Evolutionary conservation across 2,888 invertebrate genomes (phyloP).

Genomic region (Conops quadrifasciatus): DNA sequence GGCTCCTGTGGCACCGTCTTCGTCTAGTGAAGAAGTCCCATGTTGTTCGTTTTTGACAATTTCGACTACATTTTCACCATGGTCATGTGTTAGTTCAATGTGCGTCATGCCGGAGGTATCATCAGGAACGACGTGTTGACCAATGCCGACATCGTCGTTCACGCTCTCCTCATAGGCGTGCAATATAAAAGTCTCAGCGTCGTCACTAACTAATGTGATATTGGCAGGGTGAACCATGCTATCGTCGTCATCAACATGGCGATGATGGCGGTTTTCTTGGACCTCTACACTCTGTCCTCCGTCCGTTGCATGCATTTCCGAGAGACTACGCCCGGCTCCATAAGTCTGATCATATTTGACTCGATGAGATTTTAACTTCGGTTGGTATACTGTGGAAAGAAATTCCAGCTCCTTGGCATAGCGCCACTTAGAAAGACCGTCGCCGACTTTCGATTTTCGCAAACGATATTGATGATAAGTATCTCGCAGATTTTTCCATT

Average conservation of each 20-base stretch:
- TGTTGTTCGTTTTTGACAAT: conserved; percentile 54
- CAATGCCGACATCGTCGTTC: conserved; percentile 53
- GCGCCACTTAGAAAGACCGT: conserved; percentile 60
- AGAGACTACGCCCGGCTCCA: conserved; percentile 25
- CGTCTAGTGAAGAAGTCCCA: conserved; percentile 51
- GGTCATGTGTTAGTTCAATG: conserved; percentile 48
- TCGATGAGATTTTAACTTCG: conserved; percentile 60
- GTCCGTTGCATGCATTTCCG: not conserved
- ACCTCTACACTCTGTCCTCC: not conserved
- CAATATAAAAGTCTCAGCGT: conserved; percentile 56
- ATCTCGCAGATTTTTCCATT: conserved; percentile 62
- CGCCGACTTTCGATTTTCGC: conserved; percentile 57
- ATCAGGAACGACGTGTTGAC: conserved; percentile 49
- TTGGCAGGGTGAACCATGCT: conserved; percentile 46
- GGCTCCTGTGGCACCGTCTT: conserved; percentile 51
- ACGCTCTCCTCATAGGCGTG: conserved; percentile 58
- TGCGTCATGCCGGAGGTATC: conserved; percentile 50
- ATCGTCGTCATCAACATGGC: conserved; percentile 42
- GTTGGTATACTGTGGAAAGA: conserved; percentile 59
- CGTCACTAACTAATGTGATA: conserved; percentile 56
- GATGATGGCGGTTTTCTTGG: conserved; percentile 7
- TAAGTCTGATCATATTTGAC: conserved; percentile 40
- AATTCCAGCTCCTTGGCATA: conserved; percentile 59
- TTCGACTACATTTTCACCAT: conserved; percentile 52
- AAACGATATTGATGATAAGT: conserved; percentile 62